Evolutionary conservation across 2,888 invertebrate genomes (phyloP), one percentile per base, ranked within the genome.

Genomic region (Trichopria drosophilae): DNA sequence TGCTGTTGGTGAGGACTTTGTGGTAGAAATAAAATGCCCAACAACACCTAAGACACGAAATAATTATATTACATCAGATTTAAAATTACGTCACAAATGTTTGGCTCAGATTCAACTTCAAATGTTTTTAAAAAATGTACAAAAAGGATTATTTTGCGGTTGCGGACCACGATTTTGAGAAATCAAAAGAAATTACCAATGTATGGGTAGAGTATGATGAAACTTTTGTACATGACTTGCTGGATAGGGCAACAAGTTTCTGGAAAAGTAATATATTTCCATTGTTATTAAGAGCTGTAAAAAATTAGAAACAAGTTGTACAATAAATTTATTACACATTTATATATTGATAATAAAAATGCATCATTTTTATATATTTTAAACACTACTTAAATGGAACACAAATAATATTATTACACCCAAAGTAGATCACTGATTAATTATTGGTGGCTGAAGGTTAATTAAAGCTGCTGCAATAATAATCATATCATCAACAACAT

Each of bases 141-240:
- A 53, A 52, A 32, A 53, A 57, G 39, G 57, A 54, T 10, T 39
- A 60, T 16, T 65, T 64, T 48, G 59, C 59, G 49, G 55, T 64
- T 13, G 62, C 63, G n/a, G 51, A 59, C 32, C 61, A 24, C 20
- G 26, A 18, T 13, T 10, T 28, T 13, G 59, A 46, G 23, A 37
- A 26, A 37, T 1, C 19, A 16, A 20, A 15, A 16, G 32, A 24
- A n/a, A 36, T 62, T 13, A 36, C 22, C 12, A 20, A 34, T 24
- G n/a, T 23, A 22, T 7, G 3, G 28, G 28, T 39, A 13, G 23
- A 22, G 37, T 62, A 24, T 29, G 18, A 52, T 44, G 39, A 44
- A 36, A 2, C n/a, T 26, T 29, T 15, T 32, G 37, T 31, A 7
- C 42, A 41, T 40, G 41, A 39, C 31, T 29, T 57, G 9, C 41